Evolutionary conservation across 2,888 invertebrate genomes (phyloP), one percentile per base, ranked within the genome.

Genomic region (Pherbina coryleti): DNA sequence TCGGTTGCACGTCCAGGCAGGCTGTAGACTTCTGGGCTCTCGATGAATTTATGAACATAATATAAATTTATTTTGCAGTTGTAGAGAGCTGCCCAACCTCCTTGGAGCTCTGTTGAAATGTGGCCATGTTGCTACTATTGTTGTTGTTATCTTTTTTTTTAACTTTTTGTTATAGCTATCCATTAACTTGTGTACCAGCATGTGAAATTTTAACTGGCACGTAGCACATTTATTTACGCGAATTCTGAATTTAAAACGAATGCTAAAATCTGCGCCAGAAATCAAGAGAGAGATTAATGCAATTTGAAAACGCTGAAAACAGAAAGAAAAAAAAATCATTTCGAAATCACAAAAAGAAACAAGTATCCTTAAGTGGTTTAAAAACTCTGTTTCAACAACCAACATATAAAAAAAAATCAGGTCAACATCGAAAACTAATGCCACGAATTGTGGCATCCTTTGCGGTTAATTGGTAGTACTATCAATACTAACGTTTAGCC

Each of bases 41-140:
- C 85, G 85, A 83, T 85, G 84, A 88, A 87, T 88, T 88, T 88
- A 87, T 87, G 87, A 86, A 85, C 85, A 86, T 86, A 87, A 88
- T 87, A 86, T 86, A 86, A 88, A 88, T 87, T 88, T 88, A 88
- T 88, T 86, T 86, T 85, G 76, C 76, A 62, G 66, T 75, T 37
- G 53, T 31, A 5, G 53, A 64, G 64, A 28, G 31, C 60, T 66
- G 37, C 66, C 49, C 25, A 60, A 8, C 9, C 37, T 53, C 34
- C 66, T 55, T 66, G 22, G n/a, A 25, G 19, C 44, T 53, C 53
- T 34, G 75, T 22, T 75, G 75, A 75, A 75, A 75, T 75, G 75
- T 75, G 75, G 75, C 75, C 66, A 22, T 75, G 75, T 67, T 75
- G 67, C 44, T 67, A 19, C 14, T 49, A 34, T 64, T 49, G 73